Percentiles rank a stretch among this genome's conserved stretches.
phyloP scores from a whole-genome alignment of 53 echinoderm and acorn worm species.

The Actinopyga echinites region DNA sequence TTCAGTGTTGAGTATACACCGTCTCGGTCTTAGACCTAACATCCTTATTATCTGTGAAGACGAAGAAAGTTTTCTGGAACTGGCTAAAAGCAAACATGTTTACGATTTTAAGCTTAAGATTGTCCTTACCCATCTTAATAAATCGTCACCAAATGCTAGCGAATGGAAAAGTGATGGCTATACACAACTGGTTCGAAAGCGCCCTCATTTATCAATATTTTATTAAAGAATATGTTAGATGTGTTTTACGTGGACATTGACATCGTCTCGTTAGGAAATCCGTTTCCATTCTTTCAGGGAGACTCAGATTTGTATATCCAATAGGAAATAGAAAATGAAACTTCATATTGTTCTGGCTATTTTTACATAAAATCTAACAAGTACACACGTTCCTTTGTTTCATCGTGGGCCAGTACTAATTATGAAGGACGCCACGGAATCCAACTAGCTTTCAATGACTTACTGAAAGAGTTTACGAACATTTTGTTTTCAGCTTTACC shows the following conservation, averaged over 20 bases:
- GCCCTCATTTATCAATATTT: neutral
- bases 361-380: constrained; percentile 19
- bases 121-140: neutral
- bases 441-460: neutral
- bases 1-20: constrained; percentile 1
- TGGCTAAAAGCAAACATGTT: neutral
- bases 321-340: neutral
- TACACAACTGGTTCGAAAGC: constrained; percentile 3
- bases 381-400: neutral
- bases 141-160: neutral
- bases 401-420: neutral
- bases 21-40: neutral
- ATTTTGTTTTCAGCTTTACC: neutral
- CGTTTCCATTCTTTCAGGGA: constrained; percentile 4
- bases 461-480: neutral
- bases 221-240: neutral
- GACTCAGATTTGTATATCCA: neutral
- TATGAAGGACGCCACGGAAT: neutral
- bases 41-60: constrained; percentile 1
- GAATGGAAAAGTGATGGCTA: constrained; percentile 12
- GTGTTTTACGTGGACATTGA: constrained; percentile 9
- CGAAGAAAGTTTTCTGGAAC: neutral
- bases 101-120: neutral
- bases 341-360: neutral
- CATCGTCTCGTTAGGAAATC: constrained; percentile 1